These are phyloP conservation scores for Seira sanloemensis DNA, from an alignment of 2,888 invertebrate species.

Conservation along the genomic window DNA sequence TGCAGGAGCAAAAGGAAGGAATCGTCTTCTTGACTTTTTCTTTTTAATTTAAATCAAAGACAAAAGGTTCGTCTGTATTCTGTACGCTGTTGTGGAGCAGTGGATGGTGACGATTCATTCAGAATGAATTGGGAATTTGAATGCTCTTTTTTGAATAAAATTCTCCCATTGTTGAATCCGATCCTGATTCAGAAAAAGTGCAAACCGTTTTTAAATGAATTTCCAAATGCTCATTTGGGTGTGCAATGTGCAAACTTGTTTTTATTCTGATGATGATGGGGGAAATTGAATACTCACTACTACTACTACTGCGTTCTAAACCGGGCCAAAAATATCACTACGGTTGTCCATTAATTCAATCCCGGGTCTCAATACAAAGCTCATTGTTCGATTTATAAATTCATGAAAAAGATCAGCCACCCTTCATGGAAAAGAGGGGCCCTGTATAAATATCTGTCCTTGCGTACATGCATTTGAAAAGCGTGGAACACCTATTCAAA, in stretches of 20 bases:
- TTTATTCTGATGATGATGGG: neutral
- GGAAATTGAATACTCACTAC: neutral
- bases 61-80: neutral
- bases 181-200: slow-evolving; percentile 6
- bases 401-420: slow-evolving; percentile 47
- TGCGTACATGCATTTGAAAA: neutral
- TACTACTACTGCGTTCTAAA: neutral
- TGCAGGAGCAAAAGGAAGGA: too few species aligned
- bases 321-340: neutral
- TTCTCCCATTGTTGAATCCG: neutral
- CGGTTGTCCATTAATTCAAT: slow-evolving; percentile 12
- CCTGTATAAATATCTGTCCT: too few species aligned
- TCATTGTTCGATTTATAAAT: slow-evolving; percentile 46
- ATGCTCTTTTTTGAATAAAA: slow-evolving; percentile 1
- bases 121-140: neutral
- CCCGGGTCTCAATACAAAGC: neutral
- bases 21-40: too few species aligned
- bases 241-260: neutral
- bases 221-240: neutral
- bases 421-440: slow-evolving; percentile 24
- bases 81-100: too few species aligned
- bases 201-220: neutral
- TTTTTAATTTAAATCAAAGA: neutral
- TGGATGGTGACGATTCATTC: neutral
- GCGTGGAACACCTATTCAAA: slow-evolving; percentile 52